Percentiles rank a stretch among this genome's conserved stretches.
Evolutionary conservation across 2,113 vertebrate genomes (phyloP).

Genomic region (Pomatostomus ruficeps): DNA sequence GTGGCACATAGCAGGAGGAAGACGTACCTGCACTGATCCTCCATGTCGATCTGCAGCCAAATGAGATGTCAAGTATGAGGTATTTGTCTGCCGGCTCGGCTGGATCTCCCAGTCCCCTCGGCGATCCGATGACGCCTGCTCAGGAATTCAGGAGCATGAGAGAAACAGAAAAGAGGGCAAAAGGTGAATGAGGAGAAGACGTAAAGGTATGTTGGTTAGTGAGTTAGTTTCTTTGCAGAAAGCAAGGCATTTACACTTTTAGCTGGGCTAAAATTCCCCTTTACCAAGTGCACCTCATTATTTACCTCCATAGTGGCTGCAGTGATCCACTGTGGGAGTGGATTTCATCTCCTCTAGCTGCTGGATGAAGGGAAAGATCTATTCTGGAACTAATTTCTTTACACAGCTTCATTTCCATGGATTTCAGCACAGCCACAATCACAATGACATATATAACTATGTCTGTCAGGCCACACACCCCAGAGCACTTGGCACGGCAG

Average conservation of each 20-base stretch:
- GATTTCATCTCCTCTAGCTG: background rate
- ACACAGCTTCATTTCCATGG: background rate
- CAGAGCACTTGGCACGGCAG: background rate
- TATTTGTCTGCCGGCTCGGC: constrained; percentile 93
- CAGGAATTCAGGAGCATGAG: constrained; percentile 51
- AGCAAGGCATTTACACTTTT: constrained; percentile 20
- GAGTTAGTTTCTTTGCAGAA: constrained; percentile 46
- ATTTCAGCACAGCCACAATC: background rate
- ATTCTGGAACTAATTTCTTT: background rate
- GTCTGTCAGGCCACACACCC: background rate
- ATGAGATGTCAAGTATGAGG: constrained; percentile 95
- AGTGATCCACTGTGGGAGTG: background rate
- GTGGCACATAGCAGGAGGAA: background rate
- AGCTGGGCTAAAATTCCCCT: background rate
- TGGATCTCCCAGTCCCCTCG: constrained; percentile 97
- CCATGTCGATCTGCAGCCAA: constrained; percentile 97
- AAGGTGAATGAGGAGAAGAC: constrained; percentile 73
- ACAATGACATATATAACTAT: background rate
- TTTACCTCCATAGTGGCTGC: background rate
- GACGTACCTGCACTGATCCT: constrained; percentile 97
- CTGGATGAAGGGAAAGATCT: background rate
- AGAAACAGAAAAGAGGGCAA: constrained; percentile 59
- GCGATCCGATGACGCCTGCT: constrained; percentile 89
- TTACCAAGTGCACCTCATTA: background rate
- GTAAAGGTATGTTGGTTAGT: constrained; percentile 62